Percentiles rank a stretch among this genome's conserved stretches.
Conservation (phyloP, 1,140 invertebrate species). For the Drosophila funebris region DNA sequence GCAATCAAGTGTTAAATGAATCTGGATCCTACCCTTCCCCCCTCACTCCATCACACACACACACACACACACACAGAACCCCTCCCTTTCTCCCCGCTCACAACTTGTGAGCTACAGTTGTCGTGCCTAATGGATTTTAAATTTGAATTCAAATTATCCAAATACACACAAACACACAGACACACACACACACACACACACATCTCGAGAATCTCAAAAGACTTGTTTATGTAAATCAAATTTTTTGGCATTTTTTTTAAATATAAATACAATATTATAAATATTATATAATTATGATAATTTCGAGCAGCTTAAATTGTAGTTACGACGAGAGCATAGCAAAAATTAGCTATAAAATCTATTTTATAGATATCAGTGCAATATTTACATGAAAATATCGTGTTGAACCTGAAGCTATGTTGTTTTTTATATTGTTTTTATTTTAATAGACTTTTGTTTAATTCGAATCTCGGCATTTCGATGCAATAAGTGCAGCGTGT, state of each 20-base stretch:
- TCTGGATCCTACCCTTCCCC: not conserved
- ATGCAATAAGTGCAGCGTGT: conserved; percentile 47
- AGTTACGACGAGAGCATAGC: not conserved
- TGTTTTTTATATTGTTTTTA: too few species aligned
- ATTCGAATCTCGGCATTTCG: conserved; percentile 63
- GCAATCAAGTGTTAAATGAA: conserved; percentile 27
- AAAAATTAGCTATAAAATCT: conserved; percentile 15
- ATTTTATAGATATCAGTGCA: conserved; percentile 61
- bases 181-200: conserved; percentile 29
- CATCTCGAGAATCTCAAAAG: conserved; percentile 76
- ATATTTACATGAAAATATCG: conserved; percentile 69
- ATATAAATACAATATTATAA: conserved; percentile 6
- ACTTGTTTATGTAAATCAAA: conserved; percentile 58
- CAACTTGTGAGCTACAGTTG: not conserved
- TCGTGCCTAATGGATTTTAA: conserved; percentile 63
- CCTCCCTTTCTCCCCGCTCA: too few species aligned
- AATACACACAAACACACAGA: conserved; percentile 34
- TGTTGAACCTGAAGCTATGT: conserved; percentile 41
- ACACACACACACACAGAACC: not conserved
- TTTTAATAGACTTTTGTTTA: conserved; percentile 49
- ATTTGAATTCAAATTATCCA: conserved; percentile 46
- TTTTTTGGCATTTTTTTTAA: conserved; percentile 46
- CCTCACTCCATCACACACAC: not conserved
- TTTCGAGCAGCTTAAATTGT: not conserved
- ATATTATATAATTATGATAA: conserved; percentile 8